Evolutionary conservation across 2,797 vertebrate species (phyloP), one percentile per base, ranked within the genome.

Genomic region (Limosa lapponica): DNA sequence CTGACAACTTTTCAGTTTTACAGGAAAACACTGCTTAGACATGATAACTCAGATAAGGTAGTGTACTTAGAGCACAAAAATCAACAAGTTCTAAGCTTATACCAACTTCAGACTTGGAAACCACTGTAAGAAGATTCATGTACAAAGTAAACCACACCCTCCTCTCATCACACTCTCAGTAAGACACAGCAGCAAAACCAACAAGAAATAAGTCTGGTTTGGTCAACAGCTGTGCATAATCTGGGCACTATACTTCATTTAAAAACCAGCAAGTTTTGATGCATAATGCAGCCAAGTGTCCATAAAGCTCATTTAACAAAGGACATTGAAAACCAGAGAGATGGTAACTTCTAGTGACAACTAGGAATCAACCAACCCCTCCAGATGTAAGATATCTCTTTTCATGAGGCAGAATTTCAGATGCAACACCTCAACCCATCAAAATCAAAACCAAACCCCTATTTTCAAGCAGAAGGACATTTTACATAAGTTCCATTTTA

Each of bases 361-460:
- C 5, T 1, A 62, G 37, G 16, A 86, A 57, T 36, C 34, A 52
- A 32, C 11, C 34, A 72, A 61, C 5, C 28, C 30, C 18, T 84
- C 41, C 36, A 79, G 41, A 49, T 39, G 18, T 5, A 82, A 65
- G 36, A 79, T 27, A 0, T 48, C 23, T 58, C 5, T 73, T 61
- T 51, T 52, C 11, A 19, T 58, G 8, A 64, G 8, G 16, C 17
- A 70, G 23, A 67, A 87, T 67, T 87, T 64, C 59, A 80, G 25
- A 28, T 23, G 39, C 20, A 82, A 62, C 13, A 72, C 3, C 13
- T 2, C 0, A 0, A 2, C 28, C 16, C 36, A 54, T 6, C 32
- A 66, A 87, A 79, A 78, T 39, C 11, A 79, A 89, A 59, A 39
- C 6, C 10, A 75, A 84, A 27, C 0, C 2, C 3, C 3, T 43